A percentile compares a stretch with the other conserved stretches of the same genome.
Evolutionary conservation across 2,888 invertebrate genomes (phyloP).

Genomic region (Philhelius pedissequus): DNA sequence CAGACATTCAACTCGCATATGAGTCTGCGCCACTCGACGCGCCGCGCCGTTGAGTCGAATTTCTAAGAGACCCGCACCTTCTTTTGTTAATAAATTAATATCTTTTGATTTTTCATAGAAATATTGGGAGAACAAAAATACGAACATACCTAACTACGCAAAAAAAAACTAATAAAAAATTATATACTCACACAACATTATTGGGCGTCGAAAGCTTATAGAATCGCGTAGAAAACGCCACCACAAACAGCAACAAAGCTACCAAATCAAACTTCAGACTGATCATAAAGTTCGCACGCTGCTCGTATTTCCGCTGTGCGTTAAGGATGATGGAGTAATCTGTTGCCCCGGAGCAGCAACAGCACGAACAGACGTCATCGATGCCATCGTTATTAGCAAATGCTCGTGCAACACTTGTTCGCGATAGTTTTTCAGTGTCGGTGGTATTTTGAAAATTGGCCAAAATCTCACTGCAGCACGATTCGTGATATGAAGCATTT

Average conservation of each 20-base stretch:
- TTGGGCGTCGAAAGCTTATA: conserved; percentile 91
- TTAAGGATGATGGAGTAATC: conserved; percentile 28
- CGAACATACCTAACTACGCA: not conserved
- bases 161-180: not conserved
- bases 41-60: not conserved
- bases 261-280: conserved; percentile 88
- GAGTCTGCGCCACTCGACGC: too few relatives aligned
- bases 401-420: conserved; percentile 66
- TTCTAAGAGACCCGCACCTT: conserved; percentile 11
- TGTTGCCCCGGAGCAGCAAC: conserved; percentile 27
- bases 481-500: conserved; percentile 54
- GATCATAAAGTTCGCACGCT: conserved; percentile 78
- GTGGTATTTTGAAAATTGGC: conserved; percentile 60
- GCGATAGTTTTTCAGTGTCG: conserved; percentile 61
- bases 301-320: conserved; percentile 25
- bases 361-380: conserved; percentile 55
- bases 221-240: conserved; percentile 88
- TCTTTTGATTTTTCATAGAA: not conserved
- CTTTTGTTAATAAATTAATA: not conserved
- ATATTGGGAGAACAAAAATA: not conserved
- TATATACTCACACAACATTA: conserved; percentile 91
- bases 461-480: conserved; percentile 63
- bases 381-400: conserved; percentile 45
- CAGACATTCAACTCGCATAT: conserved; percentile 41
- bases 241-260: conserved; percentile 84